A percentile compares a stretch with the other conserved stretches of the same genome.
phyloP scores from a whole-genome alignment of 2,888 invertebrate species.

The Cylindroiulus punctatus region DNA sequence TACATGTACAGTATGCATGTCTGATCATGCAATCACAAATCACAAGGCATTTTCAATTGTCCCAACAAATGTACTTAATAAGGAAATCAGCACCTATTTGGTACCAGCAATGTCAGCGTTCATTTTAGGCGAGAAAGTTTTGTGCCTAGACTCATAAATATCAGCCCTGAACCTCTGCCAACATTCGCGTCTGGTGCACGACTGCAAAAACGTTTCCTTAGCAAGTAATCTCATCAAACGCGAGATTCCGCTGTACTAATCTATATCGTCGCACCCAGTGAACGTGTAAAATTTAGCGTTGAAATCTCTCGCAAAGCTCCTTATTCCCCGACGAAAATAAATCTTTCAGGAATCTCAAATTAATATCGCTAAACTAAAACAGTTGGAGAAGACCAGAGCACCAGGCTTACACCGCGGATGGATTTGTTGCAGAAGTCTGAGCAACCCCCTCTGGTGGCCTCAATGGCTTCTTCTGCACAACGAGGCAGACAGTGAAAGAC shows the following conservation, averaged over 20 bases:
- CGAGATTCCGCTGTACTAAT: neutral
- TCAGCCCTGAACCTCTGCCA: no score
- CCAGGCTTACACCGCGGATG: no score
- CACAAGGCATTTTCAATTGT: no score
- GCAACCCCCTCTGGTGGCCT: neutral
- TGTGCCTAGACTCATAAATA: no score
- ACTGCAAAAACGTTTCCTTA: constrained; percentile 30
- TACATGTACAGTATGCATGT: no score
- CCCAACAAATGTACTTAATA: no score
- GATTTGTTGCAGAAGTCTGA: neutral
- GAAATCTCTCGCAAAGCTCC: neutral
- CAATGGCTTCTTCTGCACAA: neutral
- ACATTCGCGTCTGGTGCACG: no score
- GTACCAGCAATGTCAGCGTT: no score
- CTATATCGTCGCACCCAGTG: constrained; percentile 17
- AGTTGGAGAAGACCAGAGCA: neutral
- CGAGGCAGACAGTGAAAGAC: neutral
- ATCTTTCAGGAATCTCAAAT: constrained; percentile 15
- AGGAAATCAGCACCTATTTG: no score
- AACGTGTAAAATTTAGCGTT: neutral
- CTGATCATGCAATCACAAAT: no score
- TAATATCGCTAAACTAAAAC: constrained; percentile 30
- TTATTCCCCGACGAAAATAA: neutral
- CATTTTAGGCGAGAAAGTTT: no score
- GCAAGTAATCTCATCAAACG: constrained; percentile 42